Percentiles rank a stretch among this genome's conserved stretches.
Conservation (phyloP, 2,113 vertebrate species). For the Sprattus sprattus region DNA sequence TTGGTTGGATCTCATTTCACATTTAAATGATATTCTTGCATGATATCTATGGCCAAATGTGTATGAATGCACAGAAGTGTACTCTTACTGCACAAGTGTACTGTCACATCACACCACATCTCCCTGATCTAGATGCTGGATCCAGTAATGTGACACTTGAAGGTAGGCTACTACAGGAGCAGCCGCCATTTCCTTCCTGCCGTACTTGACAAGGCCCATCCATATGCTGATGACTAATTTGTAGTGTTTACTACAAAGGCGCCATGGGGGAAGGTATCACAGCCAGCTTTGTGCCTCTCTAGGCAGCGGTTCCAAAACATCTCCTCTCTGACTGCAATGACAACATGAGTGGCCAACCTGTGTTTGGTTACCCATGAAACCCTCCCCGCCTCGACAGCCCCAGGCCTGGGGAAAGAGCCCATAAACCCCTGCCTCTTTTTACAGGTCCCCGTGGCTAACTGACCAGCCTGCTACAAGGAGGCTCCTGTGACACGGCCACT, state of each 20-base stretch:
- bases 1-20: background rate
- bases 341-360: slow-evolving; percentile 71
- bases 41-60: background rate
- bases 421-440: slow-evolving; percentile 66
- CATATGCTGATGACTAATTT: slow-evolving; percentile 67
- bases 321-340: slow-evolving; percentile 52
- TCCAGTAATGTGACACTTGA: background rate
- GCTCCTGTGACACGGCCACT: slow-evolving; percentile 67
- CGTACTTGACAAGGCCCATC: slow-evolving; percentile 55
- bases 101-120: background rate
- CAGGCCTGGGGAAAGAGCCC: slow-evolving; percentile 58
- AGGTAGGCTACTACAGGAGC: background rate
- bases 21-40: background rate
- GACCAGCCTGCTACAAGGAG: slow-evolving; percentile 67
- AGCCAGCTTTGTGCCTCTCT: slow-evolving; percentile 62
- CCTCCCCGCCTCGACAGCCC: no score
- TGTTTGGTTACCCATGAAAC: slow-evolving; percentile 72
- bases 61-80: no score
- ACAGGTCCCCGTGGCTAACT: slow-evolving; percentile 68
- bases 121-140: background rate
- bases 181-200: slow-evolving; percentile 61
- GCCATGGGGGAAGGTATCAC: slow-evolving; percentile 50
- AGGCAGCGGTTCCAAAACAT: slow-evolving; percentile 58
- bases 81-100: background rate
- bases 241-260: slow-evolving; percentile 66